Percentiles rank a stretch among this genome's conserved stretches.
Evolutionary conservation across 2,888 invertebrate species (phyloP).

Genomic region (Trimorus sp.): DNA sequence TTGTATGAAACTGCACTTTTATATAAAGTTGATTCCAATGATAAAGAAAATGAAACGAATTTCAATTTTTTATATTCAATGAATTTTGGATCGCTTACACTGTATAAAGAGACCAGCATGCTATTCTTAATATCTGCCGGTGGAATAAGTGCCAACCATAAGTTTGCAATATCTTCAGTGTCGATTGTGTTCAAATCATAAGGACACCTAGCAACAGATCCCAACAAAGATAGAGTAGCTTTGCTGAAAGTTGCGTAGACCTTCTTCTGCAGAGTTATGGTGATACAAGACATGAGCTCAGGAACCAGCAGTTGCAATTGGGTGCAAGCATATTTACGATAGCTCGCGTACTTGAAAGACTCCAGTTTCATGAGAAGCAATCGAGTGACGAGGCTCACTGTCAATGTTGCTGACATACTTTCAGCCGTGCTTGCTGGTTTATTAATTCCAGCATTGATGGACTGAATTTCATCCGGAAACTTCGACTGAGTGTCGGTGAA

Average conservation of each 20-base stretch:
- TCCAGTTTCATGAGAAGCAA: conserved; percentile 70
- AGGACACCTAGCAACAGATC: conserved; percentile 75
- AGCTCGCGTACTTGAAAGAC: conserved; percentile 50
- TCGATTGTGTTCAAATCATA: conserved; percentile 74
- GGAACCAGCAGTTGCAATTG: conserved; percentile 77
- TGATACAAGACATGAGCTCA: conserved; percentile 75
- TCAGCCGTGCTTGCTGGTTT: conserved; percentile 70
- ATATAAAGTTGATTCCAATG: too few species aligned
- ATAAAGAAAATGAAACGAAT: too few species aligned
- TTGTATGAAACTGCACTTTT: too few species aligned
- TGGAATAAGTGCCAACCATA: conserved; percentile 78
- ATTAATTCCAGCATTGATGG: conserved; percentile 58
- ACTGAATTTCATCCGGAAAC: conserved; percentile 42
- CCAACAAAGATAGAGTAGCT: conserved; percentile 75
- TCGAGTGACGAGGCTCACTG: conserved; percentile 77
- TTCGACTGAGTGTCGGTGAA: conserved; percentile 51
- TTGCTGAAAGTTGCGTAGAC: conserved; percentile 76
- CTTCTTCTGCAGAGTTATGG: conserved; percentile 75
- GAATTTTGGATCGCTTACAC: too few species aligned
- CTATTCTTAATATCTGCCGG: conserved; percentile 76
- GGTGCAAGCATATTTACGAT: conserved; percentile 69
- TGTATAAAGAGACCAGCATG: conserved; percentile 76
- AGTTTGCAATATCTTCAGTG: conserved; percentile 74
- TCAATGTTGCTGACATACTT: conserved; percentile 77
- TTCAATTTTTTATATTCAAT: too few species aligned